Conservation (phyloP, 2,888 invertebrate species). For the Agrotis clavis region DNA sequence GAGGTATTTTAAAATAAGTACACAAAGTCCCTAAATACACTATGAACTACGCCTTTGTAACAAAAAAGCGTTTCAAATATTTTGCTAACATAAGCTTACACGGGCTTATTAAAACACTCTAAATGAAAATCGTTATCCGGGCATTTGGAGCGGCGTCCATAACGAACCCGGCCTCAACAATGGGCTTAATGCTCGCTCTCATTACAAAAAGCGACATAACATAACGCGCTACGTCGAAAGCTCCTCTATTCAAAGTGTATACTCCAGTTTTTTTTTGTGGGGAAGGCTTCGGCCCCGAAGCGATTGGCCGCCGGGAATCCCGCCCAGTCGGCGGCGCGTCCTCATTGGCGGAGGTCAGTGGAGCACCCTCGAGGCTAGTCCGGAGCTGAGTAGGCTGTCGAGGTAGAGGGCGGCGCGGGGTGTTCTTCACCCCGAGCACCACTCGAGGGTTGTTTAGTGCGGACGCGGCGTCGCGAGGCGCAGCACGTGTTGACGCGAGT, state of each 20-base stretch:
- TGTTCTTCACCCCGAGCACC: conserved; percentile 90
- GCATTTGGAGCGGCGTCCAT: conserved; percentile 89
- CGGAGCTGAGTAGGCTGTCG: conserved; percentile 90
- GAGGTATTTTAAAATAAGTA: conserved; percentile 47
- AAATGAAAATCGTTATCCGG: conserved; percentile 90
- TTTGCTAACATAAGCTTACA: conserved; percentile 86
- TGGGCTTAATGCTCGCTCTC: conserved; percentile 91
- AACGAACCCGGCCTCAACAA: conserved; percentile 90
- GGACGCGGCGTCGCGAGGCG: conserved; percentile 88
- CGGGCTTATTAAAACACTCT: conserved; percentile 90
- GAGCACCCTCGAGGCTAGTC: conserved; percentile 89
- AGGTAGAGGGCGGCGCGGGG: conserved; percentile 90
- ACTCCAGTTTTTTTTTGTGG: conserved; percentile 89
- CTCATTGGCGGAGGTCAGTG: conserved; percentile 84
- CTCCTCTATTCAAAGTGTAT: conserved; percentile 90
- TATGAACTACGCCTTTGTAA: conserved; percentile 46
- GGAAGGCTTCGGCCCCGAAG: conserved; percentile 80
- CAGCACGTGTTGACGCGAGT: conserved; percentile 87
- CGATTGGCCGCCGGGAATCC: conserved; percentile 82
- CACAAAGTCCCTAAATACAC: conserved; percentile 45
- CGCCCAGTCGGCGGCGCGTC: conserved; percentile 81
- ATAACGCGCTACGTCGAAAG: conserved; percentile 90
- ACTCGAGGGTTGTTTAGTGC: conserved; percentile 91
- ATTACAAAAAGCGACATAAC: conserved; percentile 91
- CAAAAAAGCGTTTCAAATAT: conserved; percentile 73